Evolutionary conservation across 2,888 invertebrate genomes (phyloP).

Genomic region (Ptilodon capucinus): DNA sequence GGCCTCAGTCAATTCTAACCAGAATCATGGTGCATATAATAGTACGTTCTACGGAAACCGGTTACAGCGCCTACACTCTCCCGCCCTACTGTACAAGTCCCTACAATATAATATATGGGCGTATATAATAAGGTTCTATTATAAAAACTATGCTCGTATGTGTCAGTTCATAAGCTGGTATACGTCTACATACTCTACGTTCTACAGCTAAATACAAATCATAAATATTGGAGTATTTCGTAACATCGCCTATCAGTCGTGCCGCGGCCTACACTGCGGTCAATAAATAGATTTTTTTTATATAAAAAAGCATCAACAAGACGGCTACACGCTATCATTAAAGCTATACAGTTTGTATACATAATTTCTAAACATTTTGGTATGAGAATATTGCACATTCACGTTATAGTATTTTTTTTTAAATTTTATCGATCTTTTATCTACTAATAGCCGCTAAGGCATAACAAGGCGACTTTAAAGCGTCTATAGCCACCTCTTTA

Average conservation of each 20-base stretch:
- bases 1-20: too few relatives aligned
- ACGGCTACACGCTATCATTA: constrained; percentile 79
- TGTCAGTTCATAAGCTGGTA: constrained; percentile 69
- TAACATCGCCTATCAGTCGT: constrained; percentile 77
- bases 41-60: constrained; percentile 39
- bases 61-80: constrained; percentile 40
- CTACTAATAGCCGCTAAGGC: constrained; percentile 61
- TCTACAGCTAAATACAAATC: constrained; percentile 70
- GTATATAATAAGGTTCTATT: constrained; percentile 66
- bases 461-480: constrained; percentile 66
- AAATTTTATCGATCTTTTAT: constrained; percentile 44
- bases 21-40: constrained; percentile 26
- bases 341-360: constrained; percentile 81
- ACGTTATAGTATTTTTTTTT: constrained; percentile 52
- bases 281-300: constrained; percentile 74
- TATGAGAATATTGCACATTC: constrained; percentile 80
- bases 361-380: constrained; percentile 77
- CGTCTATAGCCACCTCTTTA: constrained; percentile 47
- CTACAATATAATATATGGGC: constrained; percentile 49
- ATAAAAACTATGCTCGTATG: constrained; percentile 74
- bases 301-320: constrained; percentile 81
- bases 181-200: constrained; percentile 46
- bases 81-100: constrained; percentile 46
- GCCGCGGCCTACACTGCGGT: constrained; percentile 74
- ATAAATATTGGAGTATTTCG: constrained; percentile 75